Base-by-base conservation (phyloP, 2,113 vertebrate genomes). In the rat (Rattus norvegicus) region DNA sequence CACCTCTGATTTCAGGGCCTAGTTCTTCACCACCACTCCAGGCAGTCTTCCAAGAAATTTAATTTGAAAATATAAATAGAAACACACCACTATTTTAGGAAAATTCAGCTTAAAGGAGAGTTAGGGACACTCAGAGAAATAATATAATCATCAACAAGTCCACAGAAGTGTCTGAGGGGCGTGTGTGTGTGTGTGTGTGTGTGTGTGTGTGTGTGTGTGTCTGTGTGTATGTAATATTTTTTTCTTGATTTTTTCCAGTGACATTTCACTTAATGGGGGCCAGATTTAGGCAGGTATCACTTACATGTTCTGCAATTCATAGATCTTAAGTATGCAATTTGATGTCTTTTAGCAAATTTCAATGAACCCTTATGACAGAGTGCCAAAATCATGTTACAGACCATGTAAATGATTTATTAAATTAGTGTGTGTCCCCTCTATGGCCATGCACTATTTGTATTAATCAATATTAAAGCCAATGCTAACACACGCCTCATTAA, bases 51-150 rank as follows among this genome's bases (percentile, higher is more conserved):
- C 28, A 72, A 72, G 67, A 59, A 80, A 61, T 88, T 85, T 92
- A 85, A 85, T 36, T 92, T 43, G 90, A 88, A 92, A 67, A 39
- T 70, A 83, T 79, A 92, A 83, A 33, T 61, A 88, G 24, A 36
- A 76, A 92, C 54, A 33, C 16, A 61, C 47, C 8, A 83, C 33
- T 30, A 16, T 95, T 96, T 43, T 11, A 90, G 67, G 63, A 84
- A 67, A 54, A 72, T 24, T 79, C 39, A 56, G 11, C 84, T 52
- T 52, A n/a, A 92, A 49, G 33, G 20, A 95, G 24, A 93, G 22
- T 88, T 88, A 69, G 2, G 7, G 59, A 43, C 33, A 52, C 79
- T 39, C 7, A 95, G 75, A 92, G 43, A 92, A 33, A 75, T 83
- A 19, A 28, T 56, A 67, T 65, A 88, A 80, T 92, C 88, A 70